Base-by-base conservation (phyloP, 2,888 invertebrate genomes). In the Abrostola tripartita region DNA sequence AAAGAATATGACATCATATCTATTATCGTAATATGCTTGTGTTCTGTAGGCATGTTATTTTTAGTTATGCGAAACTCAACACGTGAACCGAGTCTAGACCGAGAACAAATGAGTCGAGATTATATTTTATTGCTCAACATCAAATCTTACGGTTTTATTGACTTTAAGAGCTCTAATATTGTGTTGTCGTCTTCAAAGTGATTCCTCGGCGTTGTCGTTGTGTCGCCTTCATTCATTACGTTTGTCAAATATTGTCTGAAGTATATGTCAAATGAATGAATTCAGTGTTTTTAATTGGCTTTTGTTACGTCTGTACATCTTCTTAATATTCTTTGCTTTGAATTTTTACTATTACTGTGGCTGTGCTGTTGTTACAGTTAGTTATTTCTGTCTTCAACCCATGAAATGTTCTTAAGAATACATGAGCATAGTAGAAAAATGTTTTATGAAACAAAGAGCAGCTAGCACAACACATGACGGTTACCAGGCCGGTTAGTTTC, bases 1-100 rank as follows among this genome's bases (percentile, higher is more conserved):
- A 63, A 66, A 63, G 55, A 69, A 42, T 41, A 73, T 85, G 84
- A 83, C 78, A 80, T 86, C 84, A 83, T 64, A 54, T 38, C 52
- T 78, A 61, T 68, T 76, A 71, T 74, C 65, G 54, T 58, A 53
- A 62, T 55, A 52, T 61, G 55, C 57, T 24, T 61, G 41, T 53
- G 66, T 24, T 52, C 41, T 49, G 44, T 49, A 14, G 50, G 14
- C 35, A 42, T 52, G 58, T 67, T 73, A 74, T 76, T 71, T 74
- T 68, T 74, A 74, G 62, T 57, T 54, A 62, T 64, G 61, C 52
- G 50, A 78, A 68, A 63, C 49, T 51, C 35, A n/a, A 56, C 55
- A 56, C 38, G 24, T 57, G 50, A 50, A 44, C 11, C 14, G 44
- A 37, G 69, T 67, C 65, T 74, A 77, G 65, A 62, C 63, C 47